Conservation (phyloP, 2,797 vertebrate genomes). For the Molossus alvarezi region DNA sequence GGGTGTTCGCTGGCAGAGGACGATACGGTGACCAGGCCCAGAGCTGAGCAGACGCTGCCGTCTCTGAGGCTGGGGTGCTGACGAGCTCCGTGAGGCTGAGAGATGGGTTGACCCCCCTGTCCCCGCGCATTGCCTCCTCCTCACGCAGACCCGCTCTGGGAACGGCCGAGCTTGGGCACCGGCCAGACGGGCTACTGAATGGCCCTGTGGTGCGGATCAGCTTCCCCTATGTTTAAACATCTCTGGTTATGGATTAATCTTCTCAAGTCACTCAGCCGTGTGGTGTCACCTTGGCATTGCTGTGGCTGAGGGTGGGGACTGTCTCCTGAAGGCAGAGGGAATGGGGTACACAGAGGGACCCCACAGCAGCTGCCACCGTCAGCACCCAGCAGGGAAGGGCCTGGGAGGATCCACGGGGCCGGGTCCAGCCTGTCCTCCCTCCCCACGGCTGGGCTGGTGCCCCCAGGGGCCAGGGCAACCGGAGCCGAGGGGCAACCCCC, state of each 20-base stretch:
- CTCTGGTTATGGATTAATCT: not conserved
- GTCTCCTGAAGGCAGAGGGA: not conserved
- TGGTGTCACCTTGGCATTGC: not conserved
- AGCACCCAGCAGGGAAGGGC: not conserved
- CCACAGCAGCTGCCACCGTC: not conserved
- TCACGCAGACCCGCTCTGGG: no score
- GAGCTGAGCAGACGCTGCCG: no score
- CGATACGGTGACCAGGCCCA: no score
- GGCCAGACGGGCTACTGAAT: no score
- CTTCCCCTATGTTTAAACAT: not conserved
- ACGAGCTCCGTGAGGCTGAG: no score
- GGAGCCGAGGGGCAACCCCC: not conserved
- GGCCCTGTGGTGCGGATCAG: not conserved
- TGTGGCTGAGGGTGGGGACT: not conserved
- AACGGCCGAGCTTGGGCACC: no score
- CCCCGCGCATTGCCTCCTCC: no score
- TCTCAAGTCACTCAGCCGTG: not conserved
- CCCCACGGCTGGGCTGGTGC: no score
- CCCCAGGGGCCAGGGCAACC: not conserved
- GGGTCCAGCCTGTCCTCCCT: not conserved
- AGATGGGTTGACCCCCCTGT: no score
- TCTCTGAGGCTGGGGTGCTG: no score
- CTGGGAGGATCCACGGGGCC: not conserved
- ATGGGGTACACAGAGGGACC: not conserved
- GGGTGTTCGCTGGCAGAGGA: no score